Evolutionary conservation across 2,888 invertebrate genomes (phyloP).

Genomic region (Drosophila ezoana): DNA sequence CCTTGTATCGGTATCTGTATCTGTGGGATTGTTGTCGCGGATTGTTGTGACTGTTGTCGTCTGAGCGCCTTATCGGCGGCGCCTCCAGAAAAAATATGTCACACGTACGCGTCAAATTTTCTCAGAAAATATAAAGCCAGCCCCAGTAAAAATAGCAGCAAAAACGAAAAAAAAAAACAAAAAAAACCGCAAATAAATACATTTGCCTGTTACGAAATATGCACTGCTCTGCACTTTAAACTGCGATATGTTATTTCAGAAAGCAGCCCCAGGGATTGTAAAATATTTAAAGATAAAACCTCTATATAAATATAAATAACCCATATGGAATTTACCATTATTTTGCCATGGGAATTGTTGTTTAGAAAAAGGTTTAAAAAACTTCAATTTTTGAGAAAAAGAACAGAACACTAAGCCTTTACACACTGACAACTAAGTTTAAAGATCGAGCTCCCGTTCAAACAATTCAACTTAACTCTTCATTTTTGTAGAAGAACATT

Average conservation of each 20-base stretch:
- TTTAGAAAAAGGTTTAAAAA: not conserved
- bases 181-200: constrained; percentile 48
- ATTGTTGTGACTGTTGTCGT: constrained; percentile 35
- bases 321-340: not conserved
- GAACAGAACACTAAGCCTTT: too few relatives aligned
- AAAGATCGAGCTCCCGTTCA: too few relatives aligned
- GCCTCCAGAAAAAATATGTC: constrained; percentile 77
- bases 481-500: too few relatives aligned
- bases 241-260: constrained; percentile 1
- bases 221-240: constrained; percentile 28
- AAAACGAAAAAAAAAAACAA: constrained; percentile 15
- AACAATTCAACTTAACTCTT: too few relatives aligned
- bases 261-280: not conserved
- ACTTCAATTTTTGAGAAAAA: too few relatives aligned
- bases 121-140: constrained; percentile 57
- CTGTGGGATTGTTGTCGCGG: constrained; percentile 66
- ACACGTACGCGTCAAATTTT: constrained; percentile 75
- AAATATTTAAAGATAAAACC: not conserved
- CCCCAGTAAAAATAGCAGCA: constrained; percentile 11
- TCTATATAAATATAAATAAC: not conserved
- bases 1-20: constrained; percentile 48
- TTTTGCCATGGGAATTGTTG: too few relatives aligned
- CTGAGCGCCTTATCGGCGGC: constrained; percentile 72
- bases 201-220: constrained; percentile 25
- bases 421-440: too few relatives aligned